phyloP scores from a whole-genome alignment of 2,797 vertebrate species.

The Myotis planiceps region DNA sequence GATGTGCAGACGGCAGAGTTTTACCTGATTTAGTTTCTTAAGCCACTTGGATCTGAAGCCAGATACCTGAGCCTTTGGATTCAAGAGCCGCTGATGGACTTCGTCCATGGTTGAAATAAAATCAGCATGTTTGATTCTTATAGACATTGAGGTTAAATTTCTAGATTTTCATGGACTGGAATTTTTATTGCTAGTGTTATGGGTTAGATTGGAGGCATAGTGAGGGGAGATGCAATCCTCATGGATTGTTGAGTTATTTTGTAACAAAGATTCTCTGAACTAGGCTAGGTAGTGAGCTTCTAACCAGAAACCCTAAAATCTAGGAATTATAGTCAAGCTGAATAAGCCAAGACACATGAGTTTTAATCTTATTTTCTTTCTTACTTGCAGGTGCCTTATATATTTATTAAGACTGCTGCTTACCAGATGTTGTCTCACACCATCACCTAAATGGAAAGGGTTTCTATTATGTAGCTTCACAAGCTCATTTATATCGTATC shows the following conservation, averaged over 20 bases:
- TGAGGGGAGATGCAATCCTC: neutral
- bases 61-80: neutral
- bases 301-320: neutral
- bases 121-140: neutral
- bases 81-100: neutral
- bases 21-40: neutral
- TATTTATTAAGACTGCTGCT: slow-evolving; percentile 20
- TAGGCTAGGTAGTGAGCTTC: neutral
- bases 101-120: slow-evolving; percentile 25
- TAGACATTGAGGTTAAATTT: neutral
- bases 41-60: neutral
- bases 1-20: neutral
- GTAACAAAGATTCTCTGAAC: neutral
- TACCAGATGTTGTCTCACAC: neutral
- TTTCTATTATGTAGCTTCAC: neutral
- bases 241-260: neutral
- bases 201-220: neutral
- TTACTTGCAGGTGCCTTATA: neutral
- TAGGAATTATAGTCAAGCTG: neutral
- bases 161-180: neutral
- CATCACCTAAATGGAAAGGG: neutral
- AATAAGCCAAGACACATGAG: neutral
- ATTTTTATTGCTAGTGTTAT: neutral
- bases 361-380: neutral
- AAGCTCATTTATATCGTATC: neutral